Conservation (phyloP, 2,797 vertebrate species). For the Anguilla anguilla region DNA sequence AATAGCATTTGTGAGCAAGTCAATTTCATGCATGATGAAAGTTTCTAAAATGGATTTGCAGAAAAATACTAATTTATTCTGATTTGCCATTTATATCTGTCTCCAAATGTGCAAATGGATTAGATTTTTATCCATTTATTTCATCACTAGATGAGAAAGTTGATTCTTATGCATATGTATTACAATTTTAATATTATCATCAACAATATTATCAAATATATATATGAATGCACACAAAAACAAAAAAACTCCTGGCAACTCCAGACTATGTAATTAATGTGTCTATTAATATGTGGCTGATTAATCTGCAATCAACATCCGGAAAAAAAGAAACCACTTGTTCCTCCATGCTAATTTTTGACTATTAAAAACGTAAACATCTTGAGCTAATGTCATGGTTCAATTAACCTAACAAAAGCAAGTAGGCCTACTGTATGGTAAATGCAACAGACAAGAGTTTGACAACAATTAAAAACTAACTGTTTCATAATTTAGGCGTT, state of each 20-base stretch:
- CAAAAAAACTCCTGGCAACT: not conserved
- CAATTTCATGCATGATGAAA: conserved; percentile 2
- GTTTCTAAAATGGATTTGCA: not conserved
- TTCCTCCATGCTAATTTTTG: too few relatives aligned
- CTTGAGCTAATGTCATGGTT: too few relatives aligned
- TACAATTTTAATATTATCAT: not conserved
- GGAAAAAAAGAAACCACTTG: not conserved
- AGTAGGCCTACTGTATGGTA: too few relatives aligned
- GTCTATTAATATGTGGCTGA: not conserved
- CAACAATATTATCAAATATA: not conserved
- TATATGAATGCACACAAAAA: not conserved
- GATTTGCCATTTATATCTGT: not conserved
- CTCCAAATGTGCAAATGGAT: not conserved
- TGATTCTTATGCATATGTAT: not conserved
- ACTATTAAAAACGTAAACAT: too few relatives aligned
- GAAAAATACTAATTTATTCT: not conserved
- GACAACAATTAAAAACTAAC: too few relatives aligned
- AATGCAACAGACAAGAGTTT: too few relatives aligned
- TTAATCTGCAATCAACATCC: not conserved
- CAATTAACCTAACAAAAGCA: too few relatives aligned
- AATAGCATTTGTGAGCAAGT: not conserved
- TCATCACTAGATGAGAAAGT: not conserved
- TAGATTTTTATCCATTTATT: not conserved
- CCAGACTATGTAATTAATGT: not conserved
- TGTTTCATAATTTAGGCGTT: too few relatives aligned